Base-by-base conservation (phyloP, 2,888 invertebrate species). In the Drosophila pseudotakahashii region DNA sequence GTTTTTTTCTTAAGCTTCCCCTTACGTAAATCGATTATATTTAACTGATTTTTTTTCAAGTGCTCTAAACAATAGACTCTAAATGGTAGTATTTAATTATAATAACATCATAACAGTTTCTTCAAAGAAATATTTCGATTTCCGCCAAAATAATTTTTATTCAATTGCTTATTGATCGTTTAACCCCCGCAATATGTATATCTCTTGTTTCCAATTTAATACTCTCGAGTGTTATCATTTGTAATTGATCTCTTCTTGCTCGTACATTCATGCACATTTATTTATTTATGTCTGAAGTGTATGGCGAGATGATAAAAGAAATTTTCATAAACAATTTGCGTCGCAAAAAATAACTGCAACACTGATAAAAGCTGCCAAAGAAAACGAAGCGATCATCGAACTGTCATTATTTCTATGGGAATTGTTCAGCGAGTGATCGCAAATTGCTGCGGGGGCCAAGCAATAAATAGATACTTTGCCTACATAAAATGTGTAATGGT, bases 391-490 rank as follows among this genome's bases (percentile, higher is more conserved):
- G 14, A 60, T 48, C 58, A 66, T 53, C 19, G 11, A 44, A 19
- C 19, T 6, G 53, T 47, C 39, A 23, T 53, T 42, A 37, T 57
- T 34, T 47, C 11, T 14, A 34, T 48, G 32, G 16, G 34, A 51
- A 55, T 48, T 34, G 51, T 48, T 26, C 45, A 53, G 58, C 54
- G 60, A 74, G 62, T 69, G 72, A 73, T 70, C 61, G 77, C 82
- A 79, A 78, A 81, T 81, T 81, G 70, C 48, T 76, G 78, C 76
- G 76, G 66, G 63, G 78, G 55, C 32, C 55, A 37, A 41, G 36
- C 41, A 73, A 79, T 47, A 73, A 76, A 74, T 81, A 81, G 77
- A 81, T 79, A 73, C 69, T 39, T 77, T 71, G 71, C 70, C 42
- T 52, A 47, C 26, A 37, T 37, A 57, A 81, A 79, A 26, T 75